phyloP scores from a whole-genome alignment of 2,113 vertebrate species.

The Myotis brandtii region DNA sequence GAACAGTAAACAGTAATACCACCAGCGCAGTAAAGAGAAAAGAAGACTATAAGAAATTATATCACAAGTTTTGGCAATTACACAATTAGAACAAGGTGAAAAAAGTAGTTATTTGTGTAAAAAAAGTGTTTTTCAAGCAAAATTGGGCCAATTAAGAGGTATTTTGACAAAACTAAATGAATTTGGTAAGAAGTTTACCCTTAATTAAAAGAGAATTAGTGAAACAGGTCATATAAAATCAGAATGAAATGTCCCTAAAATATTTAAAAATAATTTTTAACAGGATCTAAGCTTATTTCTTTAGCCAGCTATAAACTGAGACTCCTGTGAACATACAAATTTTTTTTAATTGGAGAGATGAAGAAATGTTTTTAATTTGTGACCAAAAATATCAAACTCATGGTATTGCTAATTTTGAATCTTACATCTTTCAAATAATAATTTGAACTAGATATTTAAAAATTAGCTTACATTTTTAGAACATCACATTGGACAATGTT shows the following conservation, averaged over 20 bases:
- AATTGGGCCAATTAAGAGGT: not conserved
- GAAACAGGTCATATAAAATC: not conserved
- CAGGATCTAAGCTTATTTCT: not conserved
- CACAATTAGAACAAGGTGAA: not conserved
- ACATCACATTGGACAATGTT: not conserved
- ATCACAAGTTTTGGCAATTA: not conserved
- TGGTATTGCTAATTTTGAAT: not conserved
- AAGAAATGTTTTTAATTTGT: not conserved
- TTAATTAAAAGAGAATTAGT: not conserved
- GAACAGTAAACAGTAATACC: not conserved
- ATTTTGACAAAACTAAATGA: not conserved
- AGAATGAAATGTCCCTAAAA: not conserved
- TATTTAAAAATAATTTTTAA: constrained; percentile 9
- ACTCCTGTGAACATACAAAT: not conserved
- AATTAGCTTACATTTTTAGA: not conserved
- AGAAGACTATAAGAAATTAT: not conserved
- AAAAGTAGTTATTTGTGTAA: not conserved
- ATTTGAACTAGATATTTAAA: constrained; percentile 1
- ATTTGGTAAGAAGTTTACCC: not conserved
- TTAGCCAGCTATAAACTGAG: not conserved
- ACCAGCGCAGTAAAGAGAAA: not conserved
- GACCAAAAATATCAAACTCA: not conserved
- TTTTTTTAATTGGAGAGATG: constrained; percentile 2
- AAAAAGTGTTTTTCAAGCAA: not conserved
- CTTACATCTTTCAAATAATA: not conserved